A percentile compares a stretch with the other conserved stretches of the same genome.
These are phyloP conservation scores for Tricholauxania praeusta DNA, from an alignment of 2,888 invertebrate genomes.

Conservation along the genomic window DNA sequence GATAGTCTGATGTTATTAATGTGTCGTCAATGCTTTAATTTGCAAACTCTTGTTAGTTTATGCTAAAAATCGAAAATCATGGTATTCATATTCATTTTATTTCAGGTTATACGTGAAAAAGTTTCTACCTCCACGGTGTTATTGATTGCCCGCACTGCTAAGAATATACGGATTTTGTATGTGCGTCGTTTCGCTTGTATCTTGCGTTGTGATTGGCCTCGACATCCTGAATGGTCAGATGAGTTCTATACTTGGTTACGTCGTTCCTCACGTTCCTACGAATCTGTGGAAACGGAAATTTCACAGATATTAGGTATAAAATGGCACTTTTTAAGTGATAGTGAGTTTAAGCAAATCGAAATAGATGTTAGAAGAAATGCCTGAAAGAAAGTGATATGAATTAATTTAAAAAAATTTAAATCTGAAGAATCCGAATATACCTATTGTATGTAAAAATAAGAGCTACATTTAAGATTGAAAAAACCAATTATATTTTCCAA, in stretches of 20 bases:
- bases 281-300: slow-evolving; percentile 76
- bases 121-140: slow-evolving; percentile 83
- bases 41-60: slow-evolving; percentile 76
- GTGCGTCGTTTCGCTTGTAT: slow-evolving; percentile 81
- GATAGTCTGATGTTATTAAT: slow-evolving; percentile 78
- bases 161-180: slow-evolving; percentile 73
- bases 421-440: no score
- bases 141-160: slow-evolving; percentile 76
- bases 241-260: slow-evolving; percentile 78
- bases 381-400: slow-evolving; percentile 43
- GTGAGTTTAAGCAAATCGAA: slow-evolving; percentile 72
- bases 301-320: slow-evolving; percentile 75
- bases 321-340: slow-evolving; percentile 78
- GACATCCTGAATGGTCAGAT: slow-evolving; percentile 75
- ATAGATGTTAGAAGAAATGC: slow-evolving; percentile 58
- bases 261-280: slow-evolving; percentile 74
- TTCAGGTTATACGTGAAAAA: slow-evolving; percentile 78
- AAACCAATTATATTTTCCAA: no score
- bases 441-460: no score
- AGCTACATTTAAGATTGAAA: no score
- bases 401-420: no score
- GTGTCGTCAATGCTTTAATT: slow-evolving; percentile 75
- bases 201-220: slow-evolving; percentile 78
- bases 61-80: not conserved
- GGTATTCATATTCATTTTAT: not conserved